These are phyloP conservation scores for Aporophyla lueneburgensis DNA, from an alignment of 2,888 invertebrate species.

Conservation along the genomic window DNA sequence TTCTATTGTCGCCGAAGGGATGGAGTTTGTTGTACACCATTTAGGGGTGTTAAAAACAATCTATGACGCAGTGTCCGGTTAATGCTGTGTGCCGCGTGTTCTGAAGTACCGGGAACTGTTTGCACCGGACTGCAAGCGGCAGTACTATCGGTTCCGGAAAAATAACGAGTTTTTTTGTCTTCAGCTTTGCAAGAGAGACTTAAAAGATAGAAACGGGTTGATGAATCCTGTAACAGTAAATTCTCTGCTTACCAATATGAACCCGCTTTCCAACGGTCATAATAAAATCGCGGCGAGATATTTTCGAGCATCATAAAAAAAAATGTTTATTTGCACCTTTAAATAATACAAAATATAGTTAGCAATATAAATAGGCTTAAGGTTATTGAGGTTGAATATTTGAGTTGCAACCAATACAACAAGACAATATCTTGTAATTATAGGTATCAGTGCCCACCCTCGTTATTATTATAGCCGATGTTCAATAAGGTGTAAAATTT, in stretches of 20 bases:
- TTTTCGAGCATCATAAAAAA: too few species aligned
- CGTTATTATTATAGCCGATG: too few species aligned
- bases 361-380: too few species aligned
- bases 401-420: too few species aligned
- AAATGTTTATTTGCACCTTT: too few species aligned
- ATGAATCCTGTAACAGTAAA: not conserved
- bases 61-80: conserved; percentile 78
- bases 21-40: conserved; percentile 80
- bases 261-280: too few species aligned
- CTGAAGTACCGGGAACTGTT: conserved; percentile 67
- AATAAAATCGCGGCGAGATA: too few species aligned
- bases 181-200: not conserved
- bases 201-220: not conserved
- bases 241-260: not conserved
- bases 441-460: too few species aligned
- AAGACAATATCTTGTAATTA: too few species aligned
- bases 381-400: too few species aligned
- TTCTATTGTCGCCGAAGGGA: conserved; percentile 66
- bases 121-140: conserved; percentile 56
- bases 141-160: conserved; percentile 45
- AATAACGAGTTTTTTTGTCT: not conserved
- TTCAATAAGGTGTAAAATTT: too few species aligned
- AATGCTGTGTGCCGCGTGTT: conserved; percentile 70
- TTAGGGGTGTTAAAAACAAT: conserved; percentile 84
- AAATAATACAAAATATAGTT: too few species aligned